These are phyloP conservation scores for Eulithis prunata DNA, from an alignment of 2,888 invertebrate species.

Conservation along the genomic window DNA sequence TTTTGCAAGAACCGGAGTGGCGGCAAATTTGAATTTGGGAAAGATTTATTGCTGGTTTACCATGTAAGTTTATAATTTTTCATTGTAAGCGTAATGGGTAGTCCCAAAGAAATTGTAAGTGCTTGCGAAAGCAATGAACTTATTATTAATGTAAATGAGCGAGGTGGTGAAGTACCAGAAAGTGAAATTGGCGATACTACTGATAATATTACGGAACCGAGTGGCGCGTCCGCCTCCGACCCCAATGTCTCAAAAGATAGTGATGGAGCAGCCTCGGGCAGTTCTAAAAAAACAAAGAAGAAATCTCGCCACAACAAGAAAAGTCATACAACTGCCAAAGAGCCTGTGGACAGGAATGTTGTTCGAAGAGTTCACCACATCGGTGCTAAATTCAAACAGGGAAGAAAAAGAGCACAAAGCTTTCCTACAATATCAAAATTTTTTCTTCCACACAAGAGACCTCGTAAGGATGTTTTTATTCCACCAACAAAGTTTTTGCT, in stretches of 20 bases:
- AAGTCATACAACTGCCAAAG: conserved; percentile 69
- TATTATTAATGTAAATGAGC: conserved; percentile 59
- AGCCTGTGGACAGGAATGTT: conserved; percentile 68
- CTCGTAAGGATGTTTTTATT: conserved; percentile 90
- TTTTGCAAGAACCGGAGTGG: conserved; percentile 77
- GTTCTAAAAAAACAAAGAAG: conserved; percentile 74
- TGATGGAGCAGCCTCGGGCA: conserved; percentile 55
- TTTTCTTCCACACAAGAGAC: conserved; percentile 89
- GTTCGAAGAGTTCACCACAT: conserved; percentile 73
- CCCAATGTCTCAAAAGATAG: conserved; percentile 66
- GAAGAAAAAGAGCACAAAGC: conserved; percentile 87
- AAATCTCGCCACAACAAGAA: conserved; percentile 78
- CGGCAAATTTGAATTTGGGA: conserved; percentile 78
- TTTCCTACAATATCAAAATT: conserved; percentile 89
- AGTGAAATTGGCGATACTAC: conserved; percentile 61
- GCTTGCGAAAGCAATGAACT: conserved; percentile 57
- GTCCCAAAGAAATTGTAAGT: conserved; percentile 67
- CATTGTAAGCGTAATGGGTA: conserved; percentile 67
- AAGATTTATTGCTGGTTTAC: conserved; percentile 54
- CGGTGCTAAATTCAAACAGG: conserved; percentile 77
- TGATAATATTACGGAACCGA: conserved; percentile 57
- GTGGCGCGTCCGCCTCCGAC: conserved; percentile 55
- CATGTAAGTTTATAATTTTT: conserved; percentile 55
- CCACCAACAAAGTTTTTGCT: conserved; percentile 96
- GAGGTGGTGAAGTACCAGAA: conserved; percentile 64